A percentile compares a stretch with the other conserved stretches of the same genome.
phyloP scores from a whole-genome alignment of 2,888 invertebrate genomes.

The Meloe dianella region DNA sequence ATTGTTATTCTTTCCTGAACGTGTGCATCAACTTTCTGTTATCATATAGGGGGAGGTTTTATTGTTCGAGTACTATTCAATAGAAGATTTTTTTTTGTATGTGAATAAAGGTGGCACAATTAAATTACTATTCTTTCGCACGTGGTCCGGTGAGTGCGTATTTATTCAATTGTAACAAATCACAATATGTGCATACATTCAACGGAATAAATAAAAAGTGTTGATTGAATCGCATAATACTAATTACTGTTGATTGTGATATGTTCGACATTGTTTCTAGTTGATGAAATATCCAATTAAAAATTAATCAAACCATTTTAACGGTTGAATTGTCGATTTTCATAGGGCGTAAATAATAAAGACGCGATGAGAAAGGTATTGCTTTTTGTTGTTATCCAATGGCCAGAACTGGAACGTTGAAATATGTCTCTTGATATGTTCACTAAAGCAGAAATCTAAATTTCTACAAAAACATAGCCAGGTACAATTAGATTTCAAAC shows the following conservation, averaged over 20 bases:
- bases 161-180: neutral
- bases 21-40: conserved; percentile 7
- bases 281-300: conserved; percentile 22
- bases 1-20: conserved; percentile 32
- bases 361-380: conserved; percentile 43
- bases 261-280: neutral
- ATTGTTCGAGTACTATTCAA: neutral
- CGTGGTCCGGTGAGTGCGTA: neutral
- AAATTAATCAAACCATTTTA: conserved; percentile 20
- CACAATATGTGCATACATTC: neutral
- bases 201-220: neutral
- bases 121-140: conserved; percentile 6
- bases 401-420: conserved; percentile 59
- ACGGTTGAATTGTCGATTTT: neutral
- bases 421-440: conserved; percentile 53
- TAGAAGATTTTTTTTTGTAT: neutral
- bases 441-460: conserved; percentile 53
- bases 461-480: conserved; percentile 47
- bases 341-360: conserved; percentile 19
- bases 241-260: neutral
- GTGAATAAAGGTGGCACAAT: conserved; percentile 1
- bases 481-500: conserved; percentile 62
- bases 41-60: conserved; percentile 8
- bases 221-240: neutral
- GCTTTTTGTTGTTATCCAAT: conserved; percentile 51